Percentiles rank a stretch among this genome's conserved stretches.
Evolutionary conservation across 2,888 invertebrate genomes (phyloP).

Genomic region (Morpho helenor): DNA sequence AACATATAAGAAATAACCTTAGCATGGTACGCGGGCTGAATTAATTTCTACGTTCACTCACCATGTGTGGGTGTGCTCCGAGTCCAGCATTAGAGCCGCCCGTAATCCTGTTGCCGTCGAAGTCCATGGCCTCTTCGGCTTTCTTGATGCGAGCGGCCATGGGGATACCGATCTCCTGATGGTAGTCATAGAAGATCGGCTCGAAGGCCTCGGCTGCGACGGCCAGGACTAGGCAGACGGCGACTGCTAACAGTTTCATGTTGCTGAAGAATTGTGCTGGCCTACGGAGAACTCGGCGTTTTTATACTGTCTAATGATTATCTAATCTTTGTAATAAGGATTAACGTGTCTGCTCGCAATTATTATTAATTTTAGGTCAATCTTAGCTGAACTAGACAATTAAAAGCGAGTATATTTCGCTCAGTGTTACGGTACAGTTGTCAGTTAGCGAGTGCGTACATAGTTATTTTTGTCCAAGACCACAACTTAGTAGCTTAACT

Average conservation of each 20-base stretch:
- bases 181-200: conserved; percentile 7
- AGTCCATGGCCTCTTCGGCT: conserved; percentile 5
- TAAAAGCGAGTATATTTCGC: too few species aligned
- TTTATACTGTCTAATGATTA: background rate
- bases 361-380: too few species aligned
- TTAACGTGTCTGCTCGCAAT: too few species aligned
- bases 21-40: too few species aligned
- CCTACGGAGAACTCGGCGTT: background rate
- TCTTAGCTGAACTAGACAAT: too few species aligned
- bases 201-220: background rate
- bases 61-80: conserved; percentile 1
- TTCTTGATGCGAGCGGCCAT: conserved; percentile 1
- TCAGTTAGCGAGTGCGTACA: too few species aligned
- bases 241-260: conserved; percentile 2
- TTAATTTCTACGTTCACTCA: too few species aligned
- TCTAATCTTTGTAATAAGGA: too few species aligned
- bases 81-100: background rate
- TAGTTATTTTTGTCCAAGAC: too few species aligned
- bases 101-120: conserved; percentile 5
- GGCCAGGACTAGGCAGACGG: background rate
- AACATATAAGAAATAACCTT: too few species aligned
- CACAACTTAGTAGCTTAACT: too few species aligned
- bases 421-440: too few species aligned
- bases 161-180: conserved; percentile 3
- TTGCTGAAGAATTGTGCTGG: background rate